Base-by-base conservation (phyloP, 2,113 vertebrate species). In the Phaethon lepturus region DNA sequence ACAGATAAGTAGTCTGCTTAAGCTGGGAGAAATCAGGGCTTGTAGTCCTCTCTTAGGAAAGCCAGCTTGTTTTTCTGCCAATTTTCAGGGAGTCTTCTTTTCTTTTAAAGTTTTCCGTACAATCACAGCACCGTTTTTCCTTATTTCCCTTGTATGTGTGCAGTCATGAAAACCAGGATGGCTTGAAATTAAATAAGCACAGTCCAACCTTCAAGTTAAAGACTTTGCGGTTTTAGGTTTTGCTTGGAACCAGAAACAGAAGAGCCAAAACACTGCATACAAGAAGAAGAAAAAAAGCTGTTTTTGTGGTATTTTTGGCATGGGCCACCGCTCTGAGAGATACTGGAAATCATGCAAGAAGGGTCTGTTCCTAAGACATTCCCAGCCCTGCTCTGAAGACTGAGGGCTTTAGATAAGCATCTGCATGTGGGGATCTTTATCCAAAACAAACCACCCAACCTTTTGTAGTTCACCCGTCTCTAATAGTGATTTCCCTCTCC, bases 241-340 rank as follows among this genome's bases (percentile, higher is more conserved):
- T 85, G 7, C 69, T 87, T 95, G 86, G 80, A 95, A 91, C 19
- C 6, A 89, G 66, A 95, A 88, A 62, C 50, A 82, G 58, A 91
- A 53, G 55, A 95, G n/a, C 38, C 71, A 95, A 96, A 94, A 81
- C 40, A 74, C 29, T 80, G 55, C 55, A 96, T 24, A 59, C 3
- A 33, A 72, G 44, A 45, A 64, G 23, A 45, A n/a, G 12, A 50
- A 86, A 53, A 78, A 76, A 93, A 73, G 16, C 24, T 93, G 53
- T 22, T 90, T 89, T 93, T 2, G 0, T 88, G 86, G 55, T 92
- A 74, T 80, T 96, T 95, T 94, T 97, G 96, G 93, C 93, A 93
- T 17, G 2, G 75, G 28, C 0, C 1, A 40, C 33, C 44, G 44
- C 24, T 93, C 69, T 74, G 47, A 91, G 79, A 93, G 66, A 92